Base-by-base conservation (phyloP, 2,888 invertebrate species). In the Aquatica leii region DNA sequence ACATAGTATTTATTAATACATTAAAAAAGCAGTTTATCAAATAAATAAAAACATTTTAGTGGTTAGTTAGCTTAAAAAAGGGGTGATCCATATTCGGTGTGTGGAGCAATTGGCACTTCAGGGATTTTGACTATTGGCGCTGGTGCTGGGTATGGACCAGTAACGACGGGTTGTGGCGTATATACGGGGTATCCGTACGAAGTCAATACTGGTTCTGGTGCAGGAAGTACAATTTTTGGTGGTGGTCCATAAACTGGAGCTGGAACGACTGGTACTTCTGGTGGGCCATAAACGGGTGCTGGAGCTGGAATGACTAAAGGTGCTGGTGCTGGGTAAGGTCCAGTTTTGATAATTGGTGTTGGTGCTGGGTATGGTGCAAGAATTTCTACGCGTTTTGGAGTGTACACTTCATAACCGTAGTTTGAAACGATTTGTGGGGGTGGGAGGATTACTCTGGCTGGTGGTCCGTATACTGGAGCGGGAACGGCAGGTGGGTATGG, bases 401-500 rank as follows among this genome's bases (percentile, higher is more conserved):
- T 58, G 51, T 49, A 57, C 5, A 57, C 57, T 15, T 50, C 14
- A n/a, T 58, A 51, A n/a, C 24, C 50, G 24, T 49, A 57, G 9
- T 49, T 49, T 1, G 49, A 17, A 15, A 57, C 35, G 31, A 58
- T 17, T 51, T 50, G 17, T 21, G 57, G 57, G 5, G 50, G 49
- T 49, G 57, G 57, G 1, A 41, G 2, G 9, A 21, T 35, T 12
- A 57, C 8, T 54, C 40, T 35, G 20, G 49, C 41, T 24, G 55
- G 55, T 49, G 43, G 40, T 55, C 55, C 61, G 9, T 55, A 54
- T 24, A 59, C 53, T 43, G 43, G 20, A 15, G 59, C 46, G 6
- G 59, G 53, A 20, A 50, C 12, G 24, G 59, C 12, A 15, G 18
- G 31, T 11, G 62, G 37, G 31, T 24, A 17, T 37, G 57, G 57